Evolutionary conservation across 92 coral and sea anemone genomes (phyloP).

Genomic region (Plumapathes pennacea): DNA sequence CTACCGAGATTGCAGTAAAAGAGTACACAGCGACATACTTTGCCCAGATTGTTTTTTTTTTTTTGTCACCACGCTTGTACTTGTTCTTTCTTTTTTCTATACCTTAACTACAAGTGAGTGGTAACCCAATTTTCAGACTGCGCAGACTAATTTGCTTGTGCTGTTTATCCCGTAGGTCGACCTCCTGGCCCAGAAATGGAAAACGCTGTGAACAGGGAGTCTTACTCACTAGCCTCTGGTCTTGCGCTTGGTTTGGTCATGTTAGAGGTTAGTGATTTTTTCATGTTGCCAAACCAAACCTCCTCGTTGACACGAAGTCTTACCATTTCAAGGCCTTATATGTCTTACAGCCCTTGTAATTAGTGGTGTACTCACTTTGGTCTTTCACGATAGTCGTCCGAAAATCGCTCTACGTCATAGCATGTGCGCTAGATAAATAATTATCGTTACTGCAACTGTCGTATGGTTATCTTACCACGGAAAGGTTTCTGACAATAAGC

Average conservation of each 20-base stretch:
- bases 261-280: slow-evolving; percentile 64
- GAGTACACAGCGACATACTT: neutral
- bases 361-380: too few relatives aligned
- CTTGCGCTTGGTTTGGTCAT: slow-evolving; percentile 86
- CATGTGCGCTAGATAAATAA: too few relatives aligned
- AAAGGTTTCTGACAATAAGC: too few relatives aligned
- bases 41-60: neutral
- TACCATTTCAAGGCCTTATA: too few relatives aligned
- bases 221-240: slow-evolving; percentile 92
- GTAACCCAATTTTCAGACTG: neutral
- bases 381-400: too few relatives aligned
- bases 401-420: too few relatives aligned
- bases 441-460: too few relatives aligned
- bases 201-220: slow-evolving; percentile 88
- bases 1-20: too few relatives aligned
- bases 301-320: neutral
- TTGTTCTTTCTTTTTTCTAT: neutral
- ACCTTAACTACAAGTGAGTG: too few relatives aligned
- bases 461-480: too few relatives aligned
- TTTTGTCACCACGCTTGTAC: neutral
- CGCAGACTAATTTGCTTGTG: neutral
- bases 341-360: too few relatives aligned
- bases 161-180: slow-evolving; percentile 61
- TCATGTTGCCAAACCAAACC: neutral
- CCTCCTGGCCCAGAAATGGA: slow-evolving; percentile 99